Conservation (phyloP, 2,113 vertebrate species). For the Myrmophylax atrothorax region DNA sequence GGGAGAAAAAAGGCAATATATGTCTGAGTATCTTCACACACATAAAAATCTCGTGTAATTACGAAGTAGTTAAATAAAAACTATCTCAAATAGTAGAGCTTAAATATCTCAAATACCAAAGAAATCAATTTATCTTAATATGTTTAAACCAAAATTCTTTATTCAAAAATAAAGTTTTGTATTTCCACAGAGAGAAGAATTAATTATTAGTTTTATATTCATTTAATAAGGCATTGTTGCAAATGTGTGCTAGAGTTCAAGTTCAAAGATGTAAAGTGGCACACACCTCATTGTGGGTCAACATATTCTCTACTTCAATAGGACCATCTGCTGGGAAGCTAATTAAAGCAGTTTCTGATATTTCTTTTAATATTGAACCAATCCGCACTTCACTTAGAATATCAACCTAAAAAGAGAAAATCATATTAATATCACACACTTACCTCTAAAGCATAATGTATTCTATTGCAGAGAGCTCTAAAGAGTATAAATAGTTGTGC, state of each 20-base stretch:
- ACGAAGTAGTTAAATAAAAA: not conserved
- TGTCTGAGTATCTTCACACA: not conserved
- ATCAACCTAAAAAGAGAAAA: conserved; percentile 71
- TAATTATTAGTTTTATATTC: not conserved
- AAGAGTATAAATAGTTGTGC: not conserved
- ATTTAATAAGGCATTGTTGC: not conserved
- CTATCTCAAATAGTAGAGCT: not conserved
- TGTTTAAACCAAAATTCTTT: not conserved
- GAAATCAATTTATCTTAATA: not conserved
- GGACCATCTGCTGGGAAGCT: conserved; percentile 71
- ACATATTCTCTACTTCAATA: conserved; percentile 69
- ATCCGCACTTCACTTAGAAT: conserved; percentile 79
- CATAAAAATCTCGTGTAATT: not conserved
- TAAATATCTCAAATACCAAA: not conserved
- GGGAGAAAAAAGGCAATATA: not conserved
- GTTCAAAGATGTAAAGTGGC: not conserved
- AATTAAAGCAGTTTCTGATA: conserved; percentile 79
- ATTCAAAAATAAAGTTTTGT: not conserved
- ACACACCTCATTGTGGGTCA: conserved; percentile 78
- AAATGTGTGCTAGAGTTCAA: not conserved
- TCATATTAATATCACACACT: not conserved
- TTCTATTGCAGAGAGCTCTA: not conserved
- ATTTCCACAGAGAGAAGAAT: not conserved
- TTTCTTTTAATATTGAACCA: conserved; percentile 77
- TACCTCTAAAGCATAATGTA: not conserved